phyloP scores from a whole-genome alignment of 2,888 invertebrate species.

The Aphodius sticticus region DNA sequence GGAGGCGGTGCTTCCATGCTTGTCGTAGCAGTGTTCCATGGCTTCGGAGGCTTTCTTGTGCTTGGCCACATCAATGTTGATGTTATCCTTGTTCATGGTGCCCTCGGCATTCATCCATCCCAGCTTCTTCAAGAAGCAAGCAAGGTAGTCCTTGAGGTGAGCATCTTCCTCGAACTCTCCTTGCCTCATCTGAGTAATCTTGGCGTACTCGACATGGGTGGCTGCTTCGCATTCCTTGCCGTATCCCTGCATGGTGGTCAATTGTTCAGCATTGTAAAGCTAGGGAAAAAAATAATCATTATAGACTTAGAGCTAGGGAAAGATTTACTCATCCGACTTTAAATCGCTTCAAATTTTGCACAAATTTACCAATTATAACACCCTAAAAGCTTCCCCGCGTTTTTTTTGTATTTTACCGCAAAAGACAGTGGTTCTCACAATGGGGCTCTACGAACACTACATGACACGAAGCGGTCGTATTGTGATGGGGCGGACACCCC shows the following conservation, averaged over 20 bases:
- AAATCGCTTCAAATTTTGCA: too few species aligned
- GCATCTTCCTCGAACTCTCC: slow-evolving; percentile 62
- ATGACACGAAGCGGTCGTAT: too few species aligned
- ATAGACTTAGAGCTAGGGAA: background rate
- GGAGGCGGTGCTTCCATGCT: slow-evolving; percentile 7
- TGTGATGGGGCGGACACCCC: too few species aligned
- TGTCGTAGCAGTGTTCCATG: slow-evolving; percentile 10
- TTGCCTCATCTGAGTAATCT: slow-evolving; percentile 44
- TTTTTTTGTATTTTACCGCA: too few species aligned
- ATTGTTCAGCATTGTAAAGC: slow-evolving; percentile 28
- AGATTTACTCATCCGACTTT: too few species aligned
- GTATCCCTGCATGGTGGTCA: background rate
- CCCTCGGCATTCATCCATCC: slow-evolving; percentile 58
- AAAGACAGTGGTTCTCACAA: too few species aligned
- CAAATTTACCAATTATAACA: too few species aligned
- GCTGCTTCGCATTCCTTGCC: background rate
- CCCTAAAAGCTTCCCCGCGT: too few species aligned
- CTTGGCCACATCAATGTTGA: slow-evolving; percentile 49
- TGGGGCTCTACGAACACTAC: too few species aligned
- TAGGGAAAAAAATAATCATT: slow-evolving; percentile 47
- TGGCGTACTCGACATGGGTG: slow-evolving; percentile 52
- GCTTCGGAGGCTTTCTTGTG: background rate
- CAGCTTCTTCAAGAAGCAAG: slow-evolving; percentile 62
- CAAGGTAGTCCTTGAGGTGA: slow-evolving; percentile 59
- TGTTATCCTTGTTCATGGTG: slow-evolving; percentile 50